Evolutionary conservation across 1,140 invertebrate species (phyloP), one percentile per base, ranked within the genome.

Genomic region (Anadara kagoshimensis): DNA sequence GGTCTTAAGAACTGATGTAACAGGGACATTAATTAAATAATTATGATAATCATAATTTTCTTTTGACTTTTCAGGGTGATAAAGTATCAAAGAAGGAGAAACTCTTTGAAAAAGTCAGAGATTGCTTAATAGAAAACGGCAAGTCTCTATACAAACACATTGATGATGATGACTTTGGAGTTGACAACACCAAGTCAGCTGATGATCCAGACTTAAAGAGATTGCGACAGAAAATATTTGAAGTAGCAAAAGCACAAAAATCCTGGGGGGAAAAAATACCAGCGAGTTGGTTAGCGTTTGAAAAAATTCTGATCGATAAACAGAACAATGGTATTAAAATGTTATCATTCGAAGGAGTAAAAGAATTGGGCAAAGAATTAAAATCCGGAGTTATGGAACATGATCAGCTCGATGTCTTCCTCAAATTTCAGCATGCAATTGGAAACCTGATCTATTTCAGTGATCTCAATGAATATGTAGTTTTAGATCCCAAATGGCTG

Each of bases 401-500:
- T 18, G 36, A 43, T 0, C 36, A 61, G 20, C 18, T 61, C 1
- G n/a, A n/a, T 61, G 11, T 61, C 18, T 61, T 43, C 20, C 18
- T 61, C 0, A 16, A 20, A n/a, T 44, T 43, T 18, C 36, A 61
- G 5, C 36, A 61, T 44, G 41, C 14, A 7, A n/a, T 61, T 4
- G 58, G 58, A 20, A 43, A 61, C n/a, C 5, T 61, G 20, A 26
- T 61, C 5, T 61, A n/a, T 20, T 61, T 43, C 20, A 18, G 12
- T n/a, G 58, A 61, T 43, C n/a, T 61, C 20, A 36, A 36, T 20
- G n/a, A 61, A 5, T 61, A 44, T 20, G 44, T 61, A 0, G n/a
- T 61, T 44, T 12, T 61, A n/a, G 58, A 61, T 44, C 58, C 58
- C 1, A 36, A 44, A 20, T 61, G 58, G 58, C 18, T 61, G 12